Base-by-base conservation (phyloP, 2,797 vertebrate species). In the Anomalospiza imberbis region DNA sequence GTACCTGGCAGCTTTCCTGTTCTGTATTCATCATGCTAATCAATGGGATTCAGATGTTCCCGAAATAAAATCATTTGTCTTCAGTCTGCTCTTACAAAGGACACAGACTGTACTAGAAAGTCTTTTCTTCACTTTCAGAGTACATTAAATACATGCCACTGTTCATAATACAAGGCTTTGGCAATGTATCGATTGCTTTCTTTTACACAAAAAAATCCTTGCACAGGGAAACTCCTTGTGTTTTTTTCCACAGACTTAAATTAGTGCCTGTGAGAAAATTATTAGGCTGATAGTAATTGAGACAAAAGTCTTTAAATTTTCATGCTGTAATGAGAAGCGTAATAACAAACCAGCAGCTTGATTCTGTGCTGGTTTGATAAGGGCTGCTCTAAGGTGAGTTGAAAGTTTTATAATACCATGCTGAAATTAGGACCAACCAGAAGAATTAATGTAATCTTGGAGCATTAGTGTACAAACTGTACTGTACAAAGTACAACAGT, bases 1-100 rank as follows among this genome's bases (percentile, higher is more conserved):
- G 65, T 89, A 90, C 70, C 84, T 91, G 88, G 84, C 73, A 95
- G 42, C 75, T 78, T 94, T 96, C 85, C 89, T 94, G 67, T 66
- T 71, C 77, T 75, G 61, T 79, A 67, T 79, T 87, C 81, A 91
- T 89, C 88, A 66, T 40, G 13, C 72, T 95, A 65, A 97, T 95
- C 91, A 89, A 61, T 95, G 88, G 60, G 44, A 94, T 94, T 93
- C 75, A 95, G 63, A 93, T 92, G 78, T 91, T 94, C 81, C 84
- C 89, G 53, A 91, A 85, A 90, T 76, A 76, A 86, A 87, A 80
- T 85, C 2, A 55, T 60, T 95, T 71, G 32, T 83, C 84, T 91
- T 85, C 72, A 36, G 45, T 38, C 32, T 76, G 25, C 84, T 87
- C 28, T 79, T 82, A 70, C 13, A 70, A 60, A 87, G 61, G 53